These are phyloP conservation scores for Mythimna lalbum DNA, from an alignment of 2,888 invertebrate species.

Conservation along the genomic window DNA sequence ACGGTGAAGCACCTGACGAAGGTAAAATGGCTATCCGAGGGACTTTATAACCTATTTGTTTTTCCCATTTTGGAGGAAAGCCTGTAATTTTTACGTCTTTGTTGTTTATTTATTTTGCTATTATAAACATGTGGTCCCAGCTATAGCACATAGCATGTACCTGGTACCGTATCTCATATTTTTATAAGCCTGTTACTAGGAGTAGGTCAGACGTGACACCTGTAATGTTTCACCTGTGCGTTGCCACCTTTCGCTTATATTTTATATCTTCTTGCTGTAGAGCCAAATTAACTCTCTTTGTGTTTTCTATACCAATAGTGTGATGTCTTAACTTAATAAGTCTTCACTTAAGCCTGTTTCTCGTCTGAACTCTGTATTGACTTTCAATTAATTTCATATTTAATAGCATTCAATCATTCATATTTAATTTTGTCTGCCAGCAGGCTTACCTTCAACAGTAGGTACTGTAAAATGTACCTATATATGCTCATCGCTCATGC, in stretches of 20 bases:
- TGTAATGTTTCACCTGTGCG: conserved; percentile 40
- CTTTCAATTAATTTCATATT: too few relatives aligned
- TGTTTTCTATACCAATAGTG: background rate
- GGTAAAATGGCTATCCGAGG: conserved; percentile 74
- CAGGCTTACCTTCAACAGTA: background rate
- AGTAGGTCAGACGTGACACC: conserved; percentile 21
- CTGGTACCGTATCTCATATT: background rate
- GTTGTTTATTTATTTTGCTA: conserved; percentile 38
- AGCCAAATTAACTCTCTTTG: background rate
- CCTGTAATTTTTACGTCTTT: conserved; percentile 26
- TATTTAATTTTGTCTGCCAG: background rate
- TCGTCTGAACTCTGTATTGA: too few relatives aligned
- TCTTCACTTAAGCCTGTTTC: too few relatives aligned
- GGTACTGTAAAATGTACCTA: background rate
- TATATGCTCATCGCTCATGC: too few relatives aligned
- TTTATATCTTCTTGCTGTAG: background rate
- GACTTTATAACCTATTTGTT: conserved; percentile 71
- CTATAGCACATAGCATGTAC: background rate
- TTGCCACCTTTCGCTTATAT: conserved; percentile 17
- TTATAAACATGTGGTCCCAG: conserved; percentile 18
- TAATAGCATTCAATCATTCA: background rate
- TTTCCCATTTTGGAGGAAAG: conserved; percentile 55
- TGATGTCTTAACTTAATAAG: background rate
- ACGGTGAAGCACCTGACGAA: conserved; percentile 81
- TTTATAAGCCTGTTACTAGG: conserved; percentile 10